phyloP scores from a whole-genome alignment of 1,140 invertebrate genomes.

The Neuroterus valhalla region DNA sequence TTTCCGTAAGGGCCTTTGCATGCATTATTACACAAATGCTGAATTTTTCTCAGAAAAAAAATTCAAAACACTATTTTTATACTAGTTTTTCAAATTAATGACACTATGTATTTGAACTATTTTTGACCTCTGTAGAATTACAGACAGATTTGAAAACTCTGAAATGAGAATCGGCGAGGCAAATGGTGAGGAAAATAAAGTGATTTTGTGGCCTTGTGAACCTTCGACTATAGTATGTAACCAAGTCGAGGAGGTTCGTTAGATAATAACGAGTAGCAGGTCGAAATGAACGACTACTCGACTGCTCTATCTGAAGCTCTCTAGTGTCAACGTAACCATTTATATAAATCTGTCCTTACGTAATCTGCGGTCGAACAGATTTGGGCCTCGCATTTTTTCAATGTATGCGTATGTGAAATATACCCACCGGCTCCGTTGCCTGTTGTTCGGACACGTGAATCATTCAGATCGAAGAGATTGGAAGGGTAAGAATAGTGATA shows the following conservation, averaged over 20 bases:
- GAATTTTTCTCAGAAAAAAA: too few relatives aligned
- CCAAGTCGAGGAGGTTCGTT: constrained; percentile 61
- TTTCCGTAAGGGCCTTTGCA: too few relatives aligned
- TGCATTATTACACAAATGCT: too few relatives aligned
- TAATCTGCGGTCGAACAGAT: constrained; percentile 67
- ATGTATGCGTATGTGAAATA: constrained; percentile 49
- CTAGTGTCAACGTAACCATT: constrained; percentile 76
- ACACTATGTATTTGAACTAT: too few relatives aligned
- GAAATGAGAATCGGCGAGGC: too few relatives aligned
- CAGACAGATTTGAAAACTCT: too few relatives aligned
- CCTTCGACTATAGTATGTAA: constrained; percentile 13
- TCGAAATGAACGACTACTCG: constrained; percentile 51
- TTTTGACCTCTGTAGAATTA: too few relatives aligned
- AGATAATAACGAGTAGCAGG: constrained; percentile 69
- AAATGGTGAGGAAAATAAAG: too few relatives aligned
- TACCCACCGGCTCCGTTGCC: constrained; percentile 41
- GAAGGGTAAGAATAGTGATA: too few relatives aligned
- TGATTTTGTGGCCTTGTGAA: constrained; percentile 11
- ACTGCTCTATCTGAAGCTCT: constrained; percentile 60
- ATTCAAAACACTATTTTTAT: too few relatives aligned
- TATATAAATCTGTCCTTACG: constrained; percentile 75
- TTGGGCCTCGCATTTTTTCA: constrained; percentile 51
- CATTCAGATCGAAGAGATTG: constrained; percentile 45
- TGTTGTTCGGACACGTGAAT: constrained; percentile 50
- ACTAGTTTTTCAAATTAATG: too few relatives aligned